phyloP scores from a whole-genome alignment of 1,140 invertebrate species.

The Cecropterus lyciades region DNA sequence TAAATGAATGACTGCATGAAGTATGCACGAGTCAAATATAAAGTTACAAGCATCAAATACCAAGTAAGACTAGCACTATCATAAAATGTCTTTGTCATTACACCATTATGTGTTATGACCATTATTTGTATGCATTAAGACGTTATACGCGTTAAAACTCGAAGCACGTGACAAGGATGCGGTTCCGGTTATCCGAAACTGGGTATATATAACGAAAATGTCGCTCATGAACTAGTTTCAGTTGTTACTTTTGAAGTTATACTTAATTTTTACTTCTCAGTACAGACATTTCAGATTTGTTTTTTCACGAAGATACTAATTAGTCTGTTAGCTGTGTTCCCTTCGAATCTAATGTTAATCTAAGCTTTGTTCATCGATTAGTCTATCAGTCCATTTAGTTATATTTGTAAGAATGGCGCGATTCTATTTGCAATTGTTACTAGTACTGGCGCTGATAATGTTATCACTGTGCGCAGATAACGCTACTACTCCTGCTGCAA shows the following conservation, averaged over 20 bases:
- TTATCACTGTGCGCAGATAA: conserved; percentile 23
- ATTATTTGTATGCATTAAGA: not conserved
- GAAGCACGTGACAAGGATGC: conserved; percentile 28
- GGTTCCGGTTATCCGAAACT: conserved; percentile 47
- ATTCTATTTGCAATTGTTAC: conserved; percentile 35
- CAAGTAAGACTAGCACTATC: not conserved
- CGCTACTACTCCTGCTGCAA: conserved; percentile 17
- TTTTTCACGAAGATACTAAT: too few relatives aligned
- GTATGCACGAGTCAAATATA: too few relatives aligned
- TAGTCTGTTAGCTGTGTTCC: too few relatives aligned
- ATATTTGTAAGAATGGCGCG: conserved; percentile 38
- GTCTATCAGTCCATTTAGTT: too few relatives aligned
- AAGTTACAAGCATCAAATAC: too few relatives aligned
- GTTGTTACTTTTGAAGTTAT: not conserved
- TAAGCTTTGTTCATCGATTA: too few relatives aligned
- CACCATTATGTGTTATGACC: not conserved
- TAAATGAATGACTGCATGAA: too few relatives aligned
- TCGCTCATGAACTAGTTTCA: not conserved
- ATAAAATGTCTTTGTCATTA: not conserved
- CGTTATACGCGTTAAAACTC: not conserved
- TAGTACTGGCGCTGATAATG: conserved; percentile 34
- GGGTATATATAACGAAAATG: conserved; percentile 48
- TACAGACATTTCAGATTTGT: too few relatives aligned
- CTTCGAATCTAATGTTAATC: too few relatives aligned
- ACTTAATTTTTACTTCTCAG: not conserved